Conservation (phyloP, 2,888 invertebrate species). For the Craniophora ligustri region DNA sequence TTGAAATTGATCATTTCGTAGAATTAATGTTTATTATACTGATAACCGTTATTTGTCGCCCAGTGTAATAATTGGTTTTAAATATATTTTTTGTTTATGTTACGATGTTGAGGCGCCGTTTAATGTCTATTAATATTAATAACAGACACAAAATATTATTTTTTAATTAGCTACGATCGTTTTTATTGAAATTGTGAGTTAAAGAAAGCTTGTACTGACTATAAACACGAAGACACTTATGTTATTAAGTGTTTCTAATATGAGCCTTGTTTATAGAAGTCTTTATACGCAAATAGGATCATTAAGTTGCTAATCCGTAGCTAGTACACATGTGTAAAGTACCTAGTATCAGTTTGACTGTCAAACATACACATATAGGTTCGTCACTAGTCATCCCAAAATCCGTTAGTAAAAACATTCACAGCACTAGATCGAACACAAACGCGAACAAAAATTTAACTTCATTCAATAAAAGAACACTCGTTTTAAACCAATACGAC, state of each 20-base stretch:
- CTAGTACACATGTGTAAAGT: constrained; percentile 1
- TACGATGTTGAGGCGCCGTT: constrained; percentile 6
- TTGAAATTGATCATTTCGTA: constrained; percentile 69
- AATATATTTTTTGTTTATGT: constrained; percentile 12
- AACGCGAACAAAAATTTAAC: constrained; percentile 36
- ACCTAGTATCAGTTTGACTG: no score
- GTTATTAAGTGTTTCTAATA: constrained; percentile 1
- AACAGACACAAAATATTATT: constrained; percentile 18
- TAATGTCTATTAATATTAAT: constrained; percentile 8
- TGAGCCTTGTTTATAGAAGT: constrained; percentile 2
- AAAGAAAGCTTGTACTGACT: constrained; percentile 17
- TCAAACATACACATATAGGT: not conserved
- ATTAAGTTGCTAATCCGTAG: not conserved
- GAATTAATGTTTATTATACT: constrained; percentile 50
- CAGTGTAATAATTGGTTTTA: constrained; percentile 46
- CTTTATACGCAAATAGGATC: not conserved
- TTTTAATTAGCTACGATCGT: constrained; percentile 15
- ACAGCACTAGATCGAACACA: constrained; percentile 28
- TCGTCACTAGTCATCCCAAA: not conserved
- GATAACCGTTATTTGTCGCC: constrained; percentile 56
- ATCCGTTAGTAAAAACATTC: constrained; percentile 22
- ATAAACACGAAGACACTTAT: constrained; percentile 33
- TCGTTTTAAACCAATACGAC: constrained; percentile 59
- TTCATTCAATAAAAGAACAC: constrained; percentile 53
- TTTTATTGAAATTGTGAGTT: constrained; percentile 28